phyloP scores from a whole-genome alignment of 2,797 vertebrate species.

The Tragopan temminckii region DNA sequence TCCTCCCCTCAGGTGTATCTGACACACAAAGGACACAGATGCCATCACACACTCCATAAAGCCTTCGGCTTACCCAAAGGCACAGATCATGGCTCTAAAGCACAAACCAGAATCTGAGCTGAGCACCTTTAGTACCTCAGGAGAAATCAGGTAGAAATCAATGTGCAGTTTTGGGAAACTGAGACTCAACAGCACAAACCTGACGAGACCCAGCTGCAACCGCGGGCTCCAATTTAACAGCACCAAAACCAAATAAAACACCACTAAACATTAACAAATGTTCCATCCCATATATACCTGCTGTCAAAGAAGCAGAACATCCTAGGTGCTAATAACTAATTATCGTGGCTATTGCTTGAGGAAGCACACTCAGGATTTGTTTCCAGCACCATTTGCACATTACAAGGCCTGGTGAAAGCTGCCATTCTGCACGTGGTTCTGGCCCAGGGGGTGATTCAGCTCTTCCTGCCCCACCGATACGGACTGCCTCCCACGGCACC shows the following conservation, averaged over 20 bases:
- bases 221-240: background rate
- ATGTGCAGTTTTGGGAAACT: background rate
- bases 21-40: background rate
- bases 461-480: background rate
- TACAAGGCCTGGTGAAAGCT: background rate
- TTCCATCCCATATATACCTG: background rate
- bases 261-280: conserved; percentile 39
- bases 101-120: background rate
- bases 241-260: background rate
- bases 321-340: background rate
- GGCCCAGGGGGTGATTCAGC: conserved; percentile 55
- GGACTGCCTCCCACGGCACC: background rate
- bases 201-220: background rate
- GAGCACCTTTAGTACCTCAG: background rate
- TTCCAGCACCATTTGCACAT: background rate
- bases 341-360: background rate
- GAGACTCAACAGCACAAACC: background rate
- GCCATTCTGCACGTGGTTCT: background rate
- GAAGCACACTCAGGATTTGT: background rate
- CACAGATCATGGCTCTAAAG: background rate
- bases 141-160: background rate
- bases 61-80: background rate
- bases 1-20: background rate
- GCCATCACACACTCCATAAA: background rate
- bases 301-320: conserved; percentile 6